Evolutionary conservation across 2,113 vertebrate species (phyloP), one percentile per base, ranked within the genome.

Genomic region (Oreochromis tanganicae): DNA sequence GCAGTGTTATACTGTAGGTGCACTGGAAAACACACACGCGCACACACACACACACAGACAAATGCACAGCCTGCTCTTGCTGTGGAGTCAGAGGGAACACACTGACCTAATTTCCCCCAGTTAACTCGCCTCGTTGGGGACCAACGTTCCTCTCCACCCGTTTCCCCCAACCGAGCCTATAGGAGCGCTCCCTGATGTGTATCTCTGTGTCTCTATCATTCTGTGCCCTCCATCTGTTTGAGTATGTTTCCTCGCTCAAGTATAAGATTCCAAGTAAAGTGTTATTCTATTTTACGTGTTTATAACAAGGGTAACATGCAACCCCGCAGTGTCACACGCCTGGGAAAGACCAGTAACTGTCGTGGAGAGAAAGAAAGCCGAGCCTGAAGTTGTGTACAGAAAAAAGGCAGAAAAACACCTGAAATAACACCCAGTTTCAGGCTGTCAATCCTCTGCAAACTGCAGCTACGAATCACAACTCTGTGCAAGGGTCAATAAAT

Each of bases 81-180:
- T 93, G 91, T 94, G 88, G 85, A 94, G 89, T 96, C 92, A 92
- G 89, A 94, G 92, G 85, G 92, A 95, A 95, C 93, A 95, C 91
- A 94, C 91, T 96, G 95, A 96, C 95, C 95, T 96, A 96, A 95
- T 96, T 95, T 95, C 93, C 93, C 94, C 91, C 92, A 89, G 93
- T 94, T 94, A 95, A 88, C 91, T 92, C 85, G 91, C 89, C 95
- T 95, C 95, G 85, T 95, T 96, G 93, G 94, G 94, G 95, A 95
- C 94, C 93, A 94, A 89, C 73, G 92, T 94, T 95, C 93, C 92
- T 93, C 94, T 94, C 92, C 90, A 92, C 93, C 91, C 88, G 71
- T 94, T 95, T 93, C 91, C 93, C 85, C 92, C 85, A 85, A 85
- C 83, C 27, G 84, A 94, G 93, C 93, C 91, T 90, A 92, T 94